Base-by-base conservation (phyloP, 2,113 vertebrate species). In the Gopherus flavomarginatus region DNA sequence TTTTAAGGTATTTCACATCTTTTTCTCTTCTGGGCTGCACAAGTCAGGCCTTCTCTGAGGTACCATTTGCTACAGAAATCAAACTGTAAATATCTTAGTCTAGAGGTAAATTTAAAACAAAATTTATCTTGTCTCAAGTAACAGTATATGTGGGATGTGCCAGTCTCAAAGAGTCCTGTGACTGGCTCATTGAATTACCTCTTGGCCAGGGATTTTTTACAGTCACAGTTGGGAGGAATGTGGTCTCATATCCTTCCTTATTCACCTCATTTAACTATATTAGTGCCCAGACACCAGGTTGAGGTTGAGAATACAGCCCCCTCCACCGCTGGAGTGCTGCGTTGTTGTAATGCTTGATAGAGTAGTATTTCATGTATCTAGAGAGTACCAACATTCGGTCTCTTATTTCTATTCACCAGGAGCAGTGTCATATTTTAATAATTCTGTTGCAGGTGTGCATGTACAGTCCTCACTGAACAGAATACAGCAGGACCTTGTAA, bases 361-460 rank as follows among this genome's bases (percentile, higher is more conserved):
- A 42, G 24, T 13, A 42, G n/a, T 75, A 12, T 75, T 75, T 75
- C 9, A 24, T 75, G 21, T 42, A 75, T 42, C 11, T 75, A 42
- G 42, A 44, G 24, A 26, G 10, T 5, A 24, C 42, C 10, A 27
- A 24, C 42, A 44, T 44, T 77, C 38, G 5, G 12, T 44, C 24
- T 44, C 9, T 42, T 77, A 24, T 42, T 11, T 24, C 24, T 27
- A 12, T 44, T 44, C 72, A 44, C 24, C 65, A 72, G 35, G 35
- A 38, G 8, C n/a, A n/a, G 8, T 44, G 24, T 42, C 56, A 3
- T 21, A 6, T 4, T 4, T 4, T 4, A 38, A 57, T 83, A 35
- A 26, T 6, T 38, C 75, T 0, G 0, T 53, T 56, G 47, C 21
- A 17, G 22, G 1, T 0, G 0, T 79, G 11, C 26, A 44, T 7